Conservation (phyloP, 2,113 vertebrate genomes). For the Hippopotamus amphibius region DNA sequence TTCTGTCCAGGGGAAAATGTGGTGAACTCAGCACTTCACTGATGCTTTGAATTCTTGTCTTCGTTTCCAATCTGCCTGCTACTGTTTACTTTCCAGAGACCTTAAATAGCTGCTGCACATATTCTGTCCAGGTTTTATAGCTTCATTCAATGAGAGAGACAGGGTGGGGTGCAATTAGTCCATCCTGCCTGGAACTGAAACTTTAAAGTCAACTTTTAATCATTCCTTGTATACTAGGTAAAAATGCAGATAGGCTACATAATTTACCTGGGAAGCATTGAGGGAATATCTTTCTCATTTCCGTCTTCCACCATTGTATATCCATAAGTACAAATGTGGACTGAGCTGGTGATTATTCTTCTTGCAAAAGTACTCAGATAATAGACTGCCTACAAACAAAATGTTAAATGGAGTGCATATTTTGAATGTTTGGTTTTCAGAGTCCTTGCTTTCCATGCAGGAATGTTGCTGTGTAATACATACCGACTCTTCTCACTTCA, state of each 20-base stretch:
- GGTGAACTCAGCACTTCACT: not conserved
- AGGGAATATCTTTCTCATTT: not conserved
- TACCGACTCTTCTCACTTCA: not conserved
- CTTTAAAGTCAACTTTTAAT: not conserved
- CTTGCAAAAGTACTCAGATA: not conserved
- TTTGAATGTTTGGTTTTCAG: not conserved
- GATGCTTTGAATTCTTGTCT: not conserved
- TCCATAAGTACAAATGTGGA: not conserved
- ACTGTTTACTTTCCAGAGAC: not conserved
- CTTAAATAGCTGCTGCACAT: not conserved
- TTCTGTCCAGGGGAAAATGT: not conserved
- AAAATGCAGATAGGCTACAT: not conserved
- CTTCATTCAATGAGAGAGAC: not conserved
- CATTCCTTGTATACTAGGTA: not conserved
- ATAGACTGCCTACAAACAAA: not conserved
- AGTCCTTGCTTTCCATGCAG: not conserved
- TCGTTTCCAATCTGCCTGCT: not conserved
- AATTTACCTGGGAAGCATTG: not conserved
- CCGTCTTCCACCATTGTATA: not conserved
- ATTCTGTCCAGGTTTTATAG: not conserved
- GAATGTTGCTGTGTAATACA: not conserved
- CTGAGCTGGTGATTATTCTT: not conserved
- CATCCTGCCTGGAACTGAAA: not conserved
- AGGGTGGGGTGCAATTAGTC: not conserved
- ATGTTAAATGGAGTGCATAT: not conserved